A percentile compares a stretch with the other conserved stretches of the same genome.
phyloP scores from a whole-genome alignment of 2,888 invertebrate genomes.

The Hylaea fasciaria region DNA sequence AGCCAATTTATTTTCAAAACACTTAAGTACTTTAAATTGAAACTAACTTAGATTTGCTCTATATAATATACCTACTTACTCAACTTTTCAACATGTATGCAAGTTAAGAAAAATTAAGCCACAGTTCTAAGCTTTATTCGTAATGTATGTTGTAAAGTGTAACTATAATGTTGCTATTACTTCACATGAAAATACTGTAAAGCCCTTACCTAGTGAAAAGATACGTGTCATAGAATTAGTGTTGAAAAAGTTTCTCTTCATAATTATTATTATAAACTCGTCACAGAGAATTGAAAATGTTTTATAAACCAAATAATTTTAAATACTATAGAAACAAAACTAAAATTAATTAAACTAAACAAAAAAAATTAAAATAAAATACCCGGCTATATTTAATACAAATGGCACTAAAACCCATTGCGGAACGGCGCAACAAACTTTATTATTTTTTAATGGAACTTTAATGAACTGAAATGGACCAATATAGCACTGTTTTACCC shows the following conservation, averaged over 20 bases:
- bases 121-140: no score
- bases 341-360: neutral
- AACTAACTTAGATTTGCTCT: no score
- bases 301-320: neutral
- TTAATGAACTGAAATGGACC: conserved; percentile 60
- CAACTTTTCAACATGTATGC: no score
- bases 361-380: conserved; percentile 1
- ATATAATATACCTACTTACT: no score
- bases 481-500: conserved; percentile 63
- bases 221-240: no score
- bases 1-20: conserved; percentile 59
- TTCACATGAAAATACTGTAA: no score
- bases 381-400: conserved; percentile 12
- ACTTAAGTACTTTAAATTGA: no score
- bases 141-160: no score
- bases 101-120: neutral
- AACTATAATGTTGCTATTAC: no score
- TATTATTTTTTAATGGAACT: conserved; percentile 47
- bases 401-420: conserved; percentile 22
- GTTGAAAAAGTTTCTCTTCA: no score
- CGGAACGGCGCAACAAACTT: conserved; percentile 17
- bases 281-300: conserved; percentile 31
- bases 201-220: no score
- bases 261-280: no score
- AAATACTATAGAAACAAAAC: neutral